phyloP scores from a whole-genome alignment of 2,797 vertebrate genomes.

The Leuciscus waleckii region DNA sequence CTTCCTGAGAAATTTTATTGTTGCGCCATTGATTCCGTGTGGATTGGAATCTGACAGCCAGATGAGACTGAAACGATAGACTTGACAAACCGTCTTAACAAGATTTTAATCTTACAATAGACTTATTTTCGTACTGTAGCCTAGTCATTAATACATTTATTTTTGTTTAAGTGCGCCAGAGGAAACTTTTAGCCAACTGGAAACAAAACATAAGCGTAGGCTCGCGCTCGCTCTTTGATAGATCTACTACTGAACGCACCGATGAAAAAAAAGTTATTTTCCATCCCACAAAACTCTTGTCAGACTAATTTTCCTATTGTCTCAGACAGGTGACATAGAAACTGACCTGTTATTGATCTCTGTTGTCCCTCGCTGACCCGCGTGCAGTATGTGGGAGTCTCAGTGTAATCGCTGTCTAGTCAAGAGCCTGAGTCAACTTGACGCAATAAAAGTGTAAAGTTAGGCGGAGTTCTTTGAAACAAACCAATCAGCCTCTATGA shows the following conservation, averaged over 20 bases:
- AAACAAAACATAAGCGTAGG: not conserved
- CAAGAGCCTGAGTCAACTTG: not conserved
- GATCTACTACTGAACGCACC: not conserved
- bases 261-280: not conserved
- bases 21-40: constrained; percentile 29
- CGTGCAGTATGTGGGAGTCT: not conserved
- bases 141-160: not conserved
- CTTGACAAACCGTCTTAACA: not conserved
- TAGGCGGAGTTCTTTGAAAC: constrained; percentile 44
- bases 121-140: not conserved
- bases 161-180: not conserved
- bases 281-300: not conserved
- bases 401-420: not conserved
- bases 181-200: not conserved
- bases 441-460: constrained; percentile 39
- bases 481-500: constrained; percentile 46
- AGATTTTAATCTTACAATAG: not conserved
- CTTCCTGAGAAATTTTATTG: constrained; percentile 23
- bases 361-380: constrained; percentile 10
- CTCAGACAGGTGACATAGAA: not conserved
- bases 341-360: constrained; percentile 39
- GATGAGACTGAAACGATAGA: not conserved
- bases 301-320: too few relatives aligned
- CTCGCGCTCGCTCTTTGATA: not conserved
- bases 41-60: not conserved